phyloP scores from a whole-genome alignment of 1,140 invertebrate genomes.

The Heterodera schachtii region DNA sequence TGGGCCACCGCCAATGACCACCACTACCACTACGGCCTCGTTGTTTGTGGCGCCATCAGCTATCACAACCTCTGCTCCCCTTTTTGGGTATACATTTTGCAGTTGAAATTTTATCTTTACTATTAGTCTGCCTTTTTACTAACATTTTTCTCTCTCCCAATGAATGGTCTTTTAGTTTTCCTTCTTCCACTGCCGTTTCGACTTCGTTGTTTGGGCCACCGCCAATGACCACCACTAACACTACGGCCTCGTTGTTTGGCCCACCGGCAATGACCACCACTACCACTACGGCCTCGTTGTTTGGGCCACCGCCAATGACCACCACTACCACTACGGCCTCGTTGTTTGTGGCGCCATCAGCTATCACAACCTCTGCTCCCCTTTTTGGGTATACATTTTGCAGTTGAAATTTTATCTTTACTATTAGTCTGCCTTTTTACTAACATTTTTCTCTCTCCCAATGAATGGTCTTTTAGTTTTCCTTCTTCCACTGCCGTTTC shows the following conservation, averaged over 20 bases:
- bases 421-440: too few species aligned
- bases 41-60: background rate
- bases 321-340: slow-evolving; percentile 4
- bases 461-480: too few species aligned
- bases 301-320: background rate
- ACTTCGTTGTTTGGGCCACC: background rate
- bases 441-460: too few species aligned
- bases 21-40: background rate
- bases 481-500: too few species aligned
- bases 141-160: too few species aligned
- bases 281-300: background rate
- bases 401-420: too few species aligned
- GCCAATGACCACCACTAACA: background rate
- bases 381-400: background rate
- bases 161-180: too few species aligned
- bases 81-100: background rate
- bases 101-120: background rate
- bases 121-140: too few species aligned
- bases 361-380: background rate
- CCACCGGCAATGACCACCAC: background rate
- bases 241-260: slow-evolving; percentile 1
- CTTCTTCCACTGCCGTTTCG: background rate
- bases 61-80: background rate
- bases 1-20: too few species aligned
- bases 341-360: background rate